Base-by-base conservation (phyloP, 2,888 invertebrate species). In the Rhingia rostrata region DNA sequence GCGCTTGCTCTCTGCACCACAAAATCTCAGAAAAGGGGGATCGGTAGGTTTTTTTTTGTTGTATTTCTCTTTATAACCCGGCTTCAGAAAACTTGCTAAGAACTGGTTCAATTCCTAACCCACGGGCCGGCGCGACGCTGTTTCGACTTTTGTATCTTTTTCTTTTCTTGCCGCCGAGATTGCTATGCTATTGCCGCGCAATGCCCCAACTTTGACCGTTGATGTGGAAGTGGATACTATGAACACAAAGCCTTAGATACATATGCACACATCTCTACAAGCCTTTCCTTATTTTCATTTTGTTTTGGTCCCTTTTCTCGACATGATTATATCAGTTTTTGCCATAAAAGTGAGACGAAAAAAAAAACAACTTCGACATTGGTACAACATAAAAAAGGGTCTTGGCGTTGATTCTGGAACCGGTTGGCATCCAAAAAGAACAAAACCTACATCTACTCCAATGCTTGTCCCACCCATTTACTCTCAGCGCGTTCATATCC, bases 91-190 rank as follows among this genome's bases (percentile, higher is more conserved):
- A 79, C 84, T 47, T 43, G 80, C 69, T 80, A 54, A 43, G 75
- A 80, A 84, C 84, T 84, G 80, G 84, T 84, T 84, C 84, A 80
- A 60, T 66, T 80, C 74, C 37, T 66, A 74, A 60, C 58, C 84
- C 66, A 64, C 47, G 79, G 60, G 64, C 22, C 22, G 22, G 67
- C 53, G 61, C 45, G 78, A 45, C 63, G 43, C 47, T 30, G 67
- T 47, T 56, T 35, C 43, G 32, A 39, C 45, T 56, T 56, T 54
- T 78, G 60, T 69, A 47, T 35, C 35, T 54, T 63, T 77, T 56
- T 49, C 10, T n/a, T n/a, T 41, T 9, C 41, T n/a, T 53, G 41
- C 72, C 45, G 56, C 51, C 41, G 58, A 74, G 73, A 69, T 84
- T 79, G 56, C 47, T 58, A 6, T 63, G 49, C 64, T 78, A 70